A percentile compares a stretch with the other conserved stretches of the same genome.
Evolutionary conservation across 1,140 invertebrate species (phyloP).

Genomic region (Bombyx mandarina): DNA sequence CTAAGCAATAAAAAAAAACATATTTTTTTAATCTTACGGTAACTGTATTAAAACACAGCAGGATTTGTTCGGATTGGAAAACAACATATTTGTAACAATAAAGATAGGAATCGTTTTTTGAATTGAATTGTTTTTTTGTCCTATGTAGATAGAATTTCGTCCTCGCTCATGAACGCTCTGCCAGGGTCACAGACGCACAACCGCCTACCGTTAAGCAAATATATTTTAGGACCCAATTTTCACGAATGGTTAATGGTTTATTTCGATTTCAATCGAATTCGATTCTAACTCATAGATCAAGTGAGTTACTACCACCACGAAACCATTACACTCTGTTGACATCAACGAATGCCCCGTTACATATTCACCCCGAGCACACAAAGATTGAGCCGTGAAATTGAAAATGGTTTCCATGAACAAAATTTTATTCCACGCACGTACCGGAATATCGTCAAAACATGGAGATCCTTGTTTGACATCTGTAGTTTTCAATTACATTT

Average conservation of each 20-base stretch:
- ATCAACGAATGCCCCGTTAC: constrained; percentile 63
- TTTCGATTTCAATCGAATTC: constrained; percentile 36
- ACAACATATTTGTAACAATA: too few species aligned
- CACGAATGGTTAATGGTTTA: too few species aligned
- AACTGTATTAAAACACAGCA: too few species aligned
- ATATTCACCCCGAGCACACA: constrained; percentile 64
- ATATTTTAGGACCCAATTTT: constrained; percentile 10
- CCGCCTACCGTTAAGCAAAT: too few species aligned
- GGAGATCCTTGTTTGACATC: constrained; percentile 24
- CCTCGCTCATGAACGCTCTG: too few species aligned
- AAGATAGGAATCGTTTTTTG: too few species aligned
- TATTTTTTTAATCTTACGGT: too few species aligned
- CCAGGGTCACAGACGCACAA: too few species aligned
- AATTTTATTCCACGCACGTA: constrained; percentile 61
- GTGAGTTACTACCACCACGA: constrained; percentile 42
- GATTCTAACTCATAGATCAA: constrained; percentile 51
- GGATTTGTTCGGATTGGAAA: too few species aligned
- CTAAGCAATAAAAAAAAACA: too few species aligned
- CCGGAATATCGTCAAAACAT: constrained; percentile 46
- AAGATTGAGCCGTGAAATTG: constrained; percentile 67
- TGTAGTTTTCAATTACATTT: constrained; percentile 4
- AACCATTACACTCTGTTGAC: constrained; percentile 67
- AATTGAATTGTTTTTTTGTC: too few species aligned
- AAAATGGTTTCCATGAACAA: constrained; percentile 66
- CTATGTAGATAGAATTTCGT: too few species aligned